Percentiles rank a stretch among this genome's conserved stretches.
These are phyloP conservation scores for Meta bourneti DNA, from an alignment of 2,888 invertebrate species.

Conservation along the genomic window DNA sequence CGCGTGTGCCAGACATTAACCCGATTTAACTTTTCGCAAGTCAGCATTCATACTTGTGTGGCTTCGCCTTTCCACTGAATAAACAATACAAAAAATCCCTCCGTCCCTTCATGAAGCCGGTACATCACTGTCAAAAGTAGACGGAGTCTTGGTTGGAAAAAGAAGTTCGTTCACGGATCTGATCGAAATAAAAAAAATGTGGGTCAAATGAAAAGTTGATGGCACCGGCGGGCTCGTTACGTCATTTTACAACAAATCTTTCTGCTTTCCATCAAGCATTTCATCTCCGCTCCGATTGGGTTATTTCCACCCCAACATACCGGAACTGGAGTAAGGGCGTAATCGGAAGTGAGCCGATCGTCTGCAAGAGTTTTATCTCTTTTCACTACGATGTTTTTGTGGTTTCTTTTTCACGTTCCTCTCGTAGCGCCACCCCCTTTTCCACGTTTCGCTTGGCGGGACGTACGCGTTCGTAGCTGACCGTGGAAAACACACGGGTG, in stretches of 20 bases:
- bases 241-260: conserved; percentile 27
- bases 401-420: not conserved
- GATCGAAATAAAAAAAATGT: conserved; percentile 23
- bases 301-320: not conserved
- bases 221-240: not conserved
- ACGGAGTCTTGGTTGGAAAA: too few species aligned
- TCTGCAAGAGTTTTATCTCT: conserved; percentile 34
- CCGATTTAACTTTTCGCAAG: too few species aligned
- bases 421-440: too few species aligned
- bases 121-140: too few species aligned
- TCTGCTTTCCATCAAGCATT: not conserved
- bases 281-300: too few species aligned
- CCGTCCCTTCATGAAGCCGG: too few species aligned
- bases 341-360: conserved; percentile 16
- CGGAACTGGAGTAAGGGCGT: conserved; percentile 31
- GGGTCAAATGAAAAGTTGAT: conserved; percentile 31
- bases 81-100: too few species aligned
- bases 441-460: conserved; percentile 19
- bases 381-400: too few species aligned
- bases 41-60: too few species aligned
- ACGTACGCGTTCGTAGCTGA: conserved; percentile 5
- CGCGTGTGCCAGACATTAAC: too few species aligned
- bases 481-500: not conserved
- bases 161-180: conserved; percentile 30
- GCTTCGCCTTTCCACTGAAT: too few species aligned